These are phyloP conservation scores for Megalops atlanticus DNA, from an alignment of 2,113 vertebrate genomes.

Conservation along the genomic window DNA sequence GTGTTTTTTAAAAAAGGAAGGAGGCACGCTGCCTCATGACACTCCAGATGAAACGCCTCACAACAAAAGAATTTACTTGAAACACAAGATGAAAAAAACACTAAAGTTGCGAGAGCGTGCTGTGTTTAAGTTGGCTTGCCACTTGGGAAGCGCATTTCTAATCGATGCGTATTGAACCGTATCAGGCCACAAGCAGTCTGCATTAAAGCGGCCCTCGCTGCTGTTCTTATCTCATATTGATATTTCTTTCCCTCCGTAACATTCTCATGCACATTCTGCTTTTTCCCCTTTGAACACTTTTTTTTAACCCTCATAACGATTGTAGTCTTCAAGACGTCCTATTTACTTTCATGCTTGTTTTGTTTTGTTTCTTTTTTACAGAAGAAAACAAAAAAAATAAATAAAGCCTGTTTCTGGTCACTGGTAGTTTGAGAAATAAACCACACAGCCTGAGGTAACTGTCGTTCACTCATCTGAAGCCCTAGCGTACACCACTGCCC, in stretches of 20 bases:
- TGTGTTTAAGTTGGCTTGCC: background rate
- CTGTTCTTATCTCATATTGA: slow-evolving; percentile 17
- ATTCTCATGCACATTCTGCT: background rate
- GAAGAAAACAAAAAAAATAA: too few species aligned
- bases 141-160: slow-evolving; percentile 6
- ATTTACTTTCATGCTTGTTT: too few species aligned
- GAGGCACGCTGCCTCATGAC: too few species aligned
- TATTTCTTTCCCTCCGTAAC: background rate
- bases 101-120: background rate
- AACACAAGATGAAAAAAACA: slow-evolving; percentile 5
- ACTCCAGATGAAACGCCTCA: slow-evolving; percentile 5
- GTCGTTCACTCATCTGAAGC: too few species aligned
- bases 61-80: slow-evolving; percentile 17
- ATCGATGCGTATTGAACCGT: slow-evolving; percentile 20
- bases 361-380: too few species aligned
- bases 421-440: too few species aligned
- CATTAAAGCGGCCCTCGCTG: slow-evolving; percentile 7
- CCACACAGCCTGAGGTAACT: too few species aligned
- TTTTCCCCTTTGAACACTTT: background rate
- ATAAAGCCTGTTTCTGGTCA: too few species aligned
- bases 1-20: too few species aligned
- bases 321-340: too few species aligned
- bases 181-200: background rate
- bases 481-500: too few species aligned
- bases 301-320: background rate